Evolutionary conservation across 2,888 invertebrate genomes (phyloP).

Genomic region (Helleia helle): DNA sequence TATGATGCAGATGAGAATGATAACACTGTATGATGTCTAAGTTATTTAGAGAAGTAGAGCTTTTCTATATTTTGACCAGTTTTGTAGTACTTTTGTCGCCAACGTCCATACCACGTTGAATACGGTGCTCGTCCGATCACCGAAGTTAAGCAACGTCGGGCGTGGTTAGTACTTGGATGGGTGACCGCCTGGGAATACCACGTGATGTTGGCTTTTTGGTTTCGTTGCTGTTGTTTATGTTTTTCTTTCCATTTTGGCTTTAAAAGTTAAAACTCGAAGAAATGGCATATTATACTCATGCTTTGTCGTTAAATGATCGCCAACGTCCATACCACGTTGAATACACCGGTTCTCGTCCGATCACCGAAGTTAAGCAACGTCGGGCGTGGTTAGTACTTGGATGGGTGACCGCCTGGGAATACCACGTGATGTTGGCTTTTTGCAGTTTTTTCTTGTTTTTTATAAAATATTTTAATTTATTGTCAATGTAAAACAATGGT

Average conservation of each 20-base stretch:
- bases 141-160: constrained; percentile 37
- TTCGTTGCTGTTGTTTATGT: no score
- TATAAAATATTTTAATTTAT: no score
- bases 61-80: no score
- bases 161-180: constrained; percentile 50
- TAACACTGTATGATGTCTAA: no score
- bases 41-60: no score
- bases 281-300: no score
- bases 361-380: constrained; percentile 52
- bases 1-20: no score
- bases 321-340: constrained; percentile 60
- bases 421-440: not conserved
- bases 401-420: not conserved
- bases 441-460: no score
- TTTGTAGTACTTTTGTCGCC: constrained; percentile 14
- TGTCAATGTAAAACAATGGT: no score
- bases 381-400: not conserved
- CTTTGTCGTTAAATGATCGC: constrained; percentile 13
- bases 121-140: constrained; percentile 28
- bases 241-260: no score
- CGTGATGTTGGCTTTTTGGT: constrained; percentile 9
- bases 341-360: constrained; percentile 67
- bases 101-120: constrained; percentile 19
- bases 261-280: no score
- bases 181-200: constrained; percentile 24